phyloP scores from a whole-genome alignment of 2,888 invertebrate genomes.

The Microctonus brassicae region DNA sequence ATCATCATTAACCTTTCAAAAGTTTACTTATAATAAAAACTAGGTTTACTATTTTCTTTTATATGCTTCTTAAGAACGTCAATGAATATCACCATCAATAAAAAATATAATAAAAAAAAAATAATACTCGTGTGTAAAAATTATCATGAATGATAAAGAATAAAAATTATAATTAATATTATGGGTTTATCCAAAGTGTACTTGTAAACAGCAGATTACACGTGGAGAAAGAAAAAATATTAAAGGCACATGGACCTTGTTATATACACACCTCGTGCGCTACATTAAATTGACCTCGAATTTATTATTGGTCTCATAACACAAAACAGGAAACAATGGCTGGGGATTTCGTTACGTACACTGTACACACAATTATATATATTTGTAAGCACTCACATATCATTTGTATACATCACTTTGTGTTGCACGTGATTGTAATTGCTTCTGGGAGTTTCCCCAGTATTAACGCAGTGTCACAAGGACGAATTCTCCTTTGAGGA shows the following conservation, averaged over 20 bases:
- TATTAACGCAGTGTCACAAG: conserved; percentile 43
- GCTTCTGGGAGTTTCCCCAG: conserved; percentile 49
- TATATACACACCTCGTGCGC: conserved; percentile 2
- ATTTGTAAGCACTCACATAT: neutral
- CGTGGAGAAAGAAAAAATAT: neutral
- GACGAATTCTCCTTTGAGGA: conserved; percentile 37
- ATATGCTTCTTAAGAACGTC: neutral
- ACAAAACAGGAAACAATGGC: neutral
- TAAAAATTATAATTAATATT: neutral
- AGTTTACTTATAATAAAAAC: neutral
- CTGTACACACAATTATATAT: neutral
- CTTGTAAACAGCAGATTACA: too few relatives aligned
- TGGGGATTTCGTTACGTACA: neutral
- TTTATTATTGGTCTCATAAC: neutral
- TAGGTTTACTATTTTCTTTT: neutral
- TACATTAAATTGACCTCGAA: conserved; percentile 11
- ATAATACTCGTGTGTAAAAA: too few relatives aligned
- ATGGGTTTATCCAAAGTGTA: neutral
- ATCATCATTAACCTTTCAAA: neutral
- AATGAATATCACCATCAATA: neutral
- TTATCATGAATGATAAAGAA: too few relatives aligned
- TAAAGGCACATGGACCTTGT: conserved; percentile 26
- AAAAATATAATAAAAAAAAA: too few relatives aligned
- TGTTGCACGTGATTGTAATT: conserved; percentile 54
- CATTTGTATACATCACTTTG: conserved; percentile 30